These are phyloP conservation scores for Percopsis transmontana DNA, from an alignment of 2,113 vertebrate genomes.

Conservation along the genomic window DNA sequence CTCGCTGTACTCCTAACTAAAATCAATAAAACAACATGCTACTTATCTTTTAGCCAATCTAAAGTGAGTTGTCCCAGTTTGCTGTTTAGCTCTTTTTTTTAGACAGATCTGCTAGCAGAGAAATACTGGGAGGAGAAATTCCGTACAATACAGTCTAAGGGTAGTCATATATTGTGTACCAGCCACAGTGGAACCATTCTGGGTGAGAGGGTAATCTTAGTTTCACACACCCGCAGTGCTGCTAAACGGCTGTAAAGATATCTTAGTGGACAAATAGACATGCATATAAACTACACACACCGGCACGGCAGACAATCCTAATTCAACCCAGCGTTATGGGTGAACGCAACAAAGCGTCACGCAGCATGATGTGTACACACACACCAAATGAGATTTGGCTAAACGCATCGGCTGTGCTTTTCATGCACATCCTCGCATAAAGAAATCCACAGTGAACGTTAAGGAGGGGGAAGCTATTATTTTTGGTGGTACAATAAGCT, in stretches of 20 bases:
- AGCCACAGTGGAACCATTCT: not conserved
- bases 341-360: not conserved
- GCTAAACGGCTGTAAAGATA: not conserved
- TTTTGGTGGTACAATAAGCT: not conserved
- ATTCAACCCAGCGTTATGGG: not conserved
- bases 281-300: not conserved
- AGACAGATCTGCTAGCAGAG: not conserved
- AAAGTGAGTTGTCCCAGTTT: no score
- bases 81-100: no score
- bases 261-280: not conserved
- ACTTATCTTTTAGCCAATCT: no score
- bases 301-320: not conserved
- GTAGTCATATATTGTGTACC: no score
- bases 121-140: no score
- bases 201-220: not conserved
- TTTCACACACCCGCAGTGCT: not conserved
- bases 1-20: no score
- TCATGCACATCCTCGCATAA: not conserved
- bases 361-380: not conserved
- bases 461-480: not conserved
- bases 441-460: not conserved
- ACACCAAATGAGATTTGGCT: not conserved
- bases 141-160: no score
- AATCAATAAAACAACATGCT: no score
- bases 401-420: not conserved